Percentiles rank a stretch among this genome's conserved stretches.
phyloP scores from a whole-genome alignment of 2,113 vertebrate species.

The Urocynchramus pylzowi region DNA sequence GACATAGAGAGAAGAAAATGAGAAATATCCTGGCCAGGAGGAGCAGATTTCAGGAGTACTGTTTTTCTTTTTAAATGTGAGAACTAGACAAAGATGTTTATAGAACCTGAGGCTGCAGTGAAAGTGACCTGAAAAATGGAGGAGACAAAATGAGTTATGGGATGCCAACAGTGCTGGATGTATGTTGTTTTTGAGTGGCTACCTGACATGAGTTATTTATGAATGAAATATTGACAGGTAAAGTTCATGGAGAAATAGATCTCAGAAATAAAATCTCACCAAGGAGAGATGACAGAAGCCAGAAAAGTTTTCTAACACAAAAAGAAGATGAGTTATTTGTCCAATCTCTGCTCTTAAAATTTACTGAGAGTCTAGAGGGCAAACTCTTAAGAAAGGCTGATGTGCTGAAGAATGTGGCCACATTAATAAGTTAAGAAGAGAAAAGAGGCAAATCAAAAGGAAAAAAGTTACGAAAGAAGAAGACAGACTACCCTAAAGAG shows the following conservation, averaged over 20 bases:
- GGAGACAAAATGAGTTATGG: background rate
- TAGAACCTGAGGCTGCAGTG: background rate
- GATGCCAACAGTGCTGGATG: background rate
- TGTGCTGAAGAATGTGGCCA: background rate
- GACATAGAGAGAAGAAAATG: background rate
- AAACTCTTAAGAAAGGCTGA: background rate
- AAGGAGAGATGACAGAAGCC: background rate
- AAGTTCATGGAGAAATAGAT: background rate
- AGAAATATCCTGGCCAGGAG: background rate
- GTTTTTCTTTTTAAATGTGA: background rate
- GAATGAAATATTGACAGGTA: background rate
- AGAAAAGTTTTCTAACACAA: background rate
- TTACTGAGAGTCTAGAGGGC: background rate
- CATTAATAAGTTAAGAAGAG: background rate
- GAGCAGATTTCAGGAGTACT: background rate
- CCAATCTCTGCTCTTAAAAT: background rate
- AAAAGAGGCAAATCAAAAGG: background rate
- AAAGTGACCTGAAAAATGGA: background rate
- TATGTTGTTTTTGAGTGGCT: background rate
- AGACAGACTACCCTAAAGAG: background rate
- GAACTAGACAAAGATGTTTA: background rate
- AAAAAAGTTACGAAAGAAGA: background rate
- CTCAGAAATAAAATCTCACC: background rate
- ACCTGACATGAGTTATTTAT: background rate
- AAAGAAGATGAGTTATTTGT: slow-evolving; percentile 11